Conservation (phyloP, 2,888 invertebrate species). For the Perizoma affinitatum region DNA sequence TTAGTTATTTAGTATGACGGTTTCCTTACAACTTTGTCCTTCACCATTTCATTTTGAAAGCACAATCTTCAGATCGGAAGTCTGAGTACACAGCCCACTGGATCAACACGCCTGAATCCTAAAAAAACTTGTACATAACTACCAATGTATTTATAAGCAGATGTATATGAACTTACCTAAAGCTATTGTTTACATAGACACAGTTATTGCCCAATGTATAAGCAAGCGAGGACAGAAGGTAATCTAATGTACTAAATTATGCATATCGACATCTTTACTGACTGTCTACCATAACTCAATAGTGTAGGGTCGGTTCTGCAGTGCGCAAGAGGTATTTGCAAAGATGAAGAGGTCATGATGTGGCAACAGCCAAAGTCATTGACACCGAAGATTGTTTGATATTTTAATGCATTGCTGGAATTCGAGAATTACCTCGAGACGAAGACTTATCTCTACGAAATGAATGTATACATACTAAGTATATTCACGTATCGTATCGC, state of each 20-base stretch:
- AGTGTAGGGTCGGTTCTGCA: constrained; percentile 32
- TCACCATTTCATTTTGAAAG: too few species aligned
- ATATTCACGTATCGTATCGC: too few species aligned
- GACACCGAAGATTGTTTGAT: constrained; percentile 45
- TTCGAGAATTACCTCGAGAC: constrained; percentile 6
- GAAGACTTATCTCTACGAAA: not conserved
- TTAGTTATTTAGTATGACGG: too few species aligned
- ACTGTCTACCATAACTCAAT: constrained; percentile 40
- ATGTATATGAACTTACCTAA: constrained; percentile 45
- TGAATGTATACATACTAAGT: too few species aligned
- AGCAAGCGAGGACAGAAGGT: constrained; percentile 48
- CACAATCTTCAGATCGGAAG: too few species aligned
- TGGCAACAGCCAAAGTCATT: constrained; percentile 51
- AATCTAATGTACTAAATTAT: constrained; percentile 64
- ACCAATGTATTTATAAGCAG: too few species aligned
- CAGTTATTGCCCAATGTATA: constrained; percentile 43
- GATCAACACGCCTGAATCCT: too few species aligned
- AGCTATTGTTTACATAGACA: constrained; percentile 60
- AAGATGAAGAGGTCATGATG: constrained; percentile 56
- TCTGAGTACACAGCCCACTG: too few species aligned
- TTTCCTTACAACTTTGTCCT: too few species aligned
- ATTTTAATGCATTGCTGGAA: constrained; percentile 27
- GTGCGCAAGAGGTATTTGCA: constrained; percentile 47
- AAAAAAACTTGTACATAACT: too few species aligned
- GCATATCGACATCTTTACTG: constrained; percentile 36